phyloP scores from a whole-genome alignment of 2,888 invertebrate genomes.

The Chymomyza caudatula region DNA sequence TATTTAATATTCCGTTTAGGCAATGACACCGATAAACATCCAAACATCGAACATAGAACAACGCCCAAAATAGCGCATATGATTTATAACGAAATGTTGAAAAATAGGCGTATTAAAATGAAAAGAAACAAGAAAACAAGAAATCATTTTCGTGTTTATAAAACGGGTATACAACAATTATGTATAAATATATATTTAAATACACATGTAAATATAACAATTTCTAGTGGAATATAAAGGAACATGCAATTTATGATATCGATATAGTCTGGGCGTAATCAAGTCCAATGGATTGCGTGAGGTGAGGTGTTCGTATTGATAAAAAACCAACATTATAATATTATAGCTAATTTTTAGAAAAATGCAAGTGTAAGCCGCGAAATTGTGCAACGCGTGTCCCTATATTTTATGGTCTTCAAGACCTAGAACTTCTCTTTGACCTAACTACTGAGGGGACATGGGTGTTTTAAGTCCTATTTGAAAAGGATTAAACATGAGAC shows the following conservation, averaged over 20 bases:
- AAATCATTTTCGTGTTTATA: slow-evolving; percentile 48
- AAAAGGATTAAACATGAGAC: no score
- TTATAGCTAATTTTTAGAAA: no score
- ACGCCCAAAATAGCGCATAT: slow-evolving; percentile 35
- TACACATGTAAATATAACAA: background rate
- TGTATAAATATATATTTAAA: background rate
- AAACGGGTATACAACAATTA: slow-evolving; percentile 39
- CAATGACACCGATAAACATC: slow-evolving; percentile 68
- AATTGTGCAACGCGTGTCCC: no score
- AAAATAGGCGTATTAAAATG: slow-evolving; percentile 49
- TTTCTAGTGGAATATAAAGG: background rate
- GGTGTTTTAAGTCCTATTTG: no score
- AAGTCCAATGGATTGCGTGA: no score
- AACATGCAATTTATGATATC: background rate
- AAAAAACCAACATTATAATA: no score
- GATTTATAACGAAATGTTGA: slow-evolving; percentile 29
- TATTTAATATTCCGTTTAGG: background rate
- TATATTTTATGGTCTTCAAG: no score
- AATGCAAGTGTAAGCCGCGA: no score
- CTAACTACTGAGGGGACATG: no score
- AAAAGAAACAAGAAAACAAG: slow-evolving; percentile 64
- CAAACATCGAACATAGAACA: slow-evolving; percentile 65
- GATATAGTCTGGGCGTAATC: no score
- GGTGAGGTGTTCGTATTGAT: no score
- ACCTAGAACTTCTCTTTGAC: no score